Base-by-base conservation (phyloP, 2,113 vertebrate species). In the Pipra filicauda region DNA sequence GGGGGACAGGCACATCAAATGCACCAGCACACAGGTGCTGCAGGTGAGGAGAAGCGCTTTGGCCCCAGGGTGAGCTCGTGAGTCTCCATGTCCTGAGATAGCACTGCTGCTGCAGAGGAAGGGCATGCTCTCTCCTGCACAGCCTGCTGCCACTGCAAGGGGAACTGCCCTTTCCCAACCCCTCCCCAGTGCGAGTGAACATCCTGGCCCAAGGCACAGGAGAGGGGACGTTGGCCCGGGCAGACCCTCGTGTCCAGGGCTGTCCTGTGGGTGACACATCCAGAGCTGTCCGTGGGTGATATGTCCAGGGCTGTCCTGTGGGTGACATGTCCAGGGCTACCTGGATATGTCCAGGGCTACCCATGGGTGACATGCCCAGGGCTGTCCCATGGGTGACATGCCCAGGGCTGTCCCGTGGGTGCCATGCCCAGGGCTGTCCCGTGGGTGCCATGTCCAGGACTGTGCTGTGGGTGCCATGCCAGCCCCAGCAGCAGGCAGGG, bases 151-250 rank as follows among this genome's bases (percentile, higher is more conserved):
- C 0, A 1, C 70, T 76, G 28, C n/a, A 12, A 28, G 41, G n/a
- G 19, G 27, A 77, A 66, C 12, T 33, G 73, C 43, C 46, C 59
- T 89, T 83, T 69, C n/a, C 76, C 55, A 46, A 0, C 12, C 5
- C 55, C 17, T 18, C 17, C 26, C 64, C n/a, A 5, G 83, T 1
- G 24, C 0, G 0, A 62, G 71, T 21, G 78, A 85, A 7, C 62
- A 37, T 19, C 49, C 23, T 0, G 0, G 75, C 62, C 37, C 0
- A 1, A 86, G 82, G 46, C 69, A 33, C 23, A 9, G 43, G 49
- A 77, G 33, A 58, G 16, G n/a, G 48, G 22, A 73, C 9, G 59
- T 15, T 3, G 28, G 31, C 35, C 37, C 0, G 0, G 66, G 55
- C 54, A 33, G 35, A 7, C 39, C 43, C 8, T 20, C 0, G 0